Evolutionary conservation across 1,140 invertebrate genomes (phyloP).

Genomic region (Orussus abietinus): DNA sequence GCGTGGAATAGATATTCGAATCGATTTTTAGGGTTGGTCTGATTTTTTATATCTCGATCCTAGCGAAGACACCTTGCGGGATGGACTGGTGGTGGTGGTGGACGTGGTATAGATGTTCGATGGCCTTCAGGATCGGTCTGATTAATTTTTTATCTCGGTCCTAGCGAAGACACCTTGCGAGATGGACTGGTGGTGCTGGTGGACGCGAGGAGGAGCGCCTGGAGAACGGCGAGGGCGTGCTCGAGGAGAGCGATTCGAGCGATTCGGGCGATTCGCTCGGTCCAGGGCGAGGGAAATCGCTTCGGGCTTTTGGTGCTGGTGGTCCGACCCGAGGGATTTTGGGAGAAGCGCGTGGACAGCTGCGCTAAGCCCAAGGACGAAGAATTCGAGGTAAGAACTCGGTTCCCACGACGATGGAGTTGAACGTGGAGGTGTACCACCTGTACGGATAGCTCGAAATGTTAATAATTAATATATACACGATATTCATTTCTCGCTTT

Average conservation of each 20-base stretch:
- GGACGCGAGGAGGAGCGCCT: slow-evolving; percentile 62
- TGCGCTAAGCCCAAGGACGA: slow-evolving; percentile 63
- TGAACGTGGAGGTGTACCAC: background rate
- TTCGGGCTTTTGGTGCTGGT: slow-evolving; percentile 59
- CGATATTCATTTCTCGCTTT: slow-evolving; percentile 12
- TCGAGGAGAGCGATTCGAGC: slow-evolving; percentile 56
- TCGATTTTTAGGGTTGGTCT: slow-evolving; percentile 1
- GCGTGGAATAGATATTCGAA: no score
- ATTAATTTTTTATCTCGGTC: slow-evolving; percentile 12
- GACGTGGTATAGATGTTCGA: background rate
- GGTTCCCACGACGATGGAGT: background rate
- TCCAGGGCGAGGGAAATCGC: no score
- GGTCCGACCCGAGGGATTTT: slow-evolving; percentile 67
- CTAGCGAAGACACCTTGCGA: slow-evolving; percentile 49
- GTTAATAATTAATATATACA: slow-evolving; percentile 4
- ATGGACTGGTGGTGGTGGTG: slow-evolving; percentile 35
- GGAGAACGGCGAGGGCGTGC: slow-evolving; percentile 61
- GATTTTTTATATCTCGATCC: slow-evolving; percentile 12
- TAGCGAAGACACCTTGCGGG: slow-evolving; percentile 50
- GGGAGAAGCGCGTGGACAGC: slow-evolving; percentile 70
- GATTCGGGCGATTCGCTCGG: no score
- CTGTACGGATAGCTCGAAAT: slow-evolving; percentile 2
- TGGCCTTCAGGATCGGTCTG: no score
- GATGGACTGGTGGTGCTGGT: slow-evolving; percentile 62
- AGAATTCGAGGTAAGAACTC: slow-evolving; percentile 60